Percentiles rank a stretch among this genome's conserved stretches.
phyloP scores from a whole-genome alignment of 2,113 vertebrate species.

The Ifrita kowaldi region DNA sequence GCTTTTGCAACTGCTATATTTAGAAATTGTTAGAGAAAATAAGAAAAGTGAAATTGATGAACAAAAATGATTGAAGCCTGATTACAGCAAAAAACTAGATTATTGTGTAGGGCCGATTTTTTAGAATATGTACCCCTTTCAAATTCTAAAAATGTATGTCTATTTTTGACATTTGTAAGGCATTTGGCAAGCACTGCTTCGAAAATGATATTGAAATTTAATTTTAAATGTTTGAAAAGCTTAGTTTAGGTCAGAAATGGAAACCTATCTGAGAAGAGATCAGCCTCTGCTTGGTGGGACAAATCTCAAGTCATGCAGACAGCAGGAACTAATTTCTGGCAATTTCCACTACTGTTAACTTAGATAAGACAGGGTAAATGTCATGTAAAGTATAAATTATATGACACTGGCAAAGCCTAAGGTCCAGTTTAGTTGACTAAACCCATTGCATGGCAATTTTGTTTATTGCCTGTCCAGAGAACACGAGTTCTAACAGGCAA shows the following conservation, averaged over 20 bases:
- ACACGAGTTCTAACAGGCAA: background rate
- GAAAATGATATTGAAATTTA: background rate
- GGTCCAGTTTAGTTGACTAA: background rate
- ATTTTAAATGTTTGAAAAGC: background rate
- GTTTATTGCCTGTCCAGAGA: background rate
- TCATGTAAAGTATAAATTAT: background rate
- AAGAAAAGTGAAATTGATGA: background rate
- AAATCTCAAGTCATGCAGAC: background rate
- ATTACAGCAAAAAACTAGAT: background rate
- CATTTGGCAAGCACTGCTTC: conserved; percentile 7
- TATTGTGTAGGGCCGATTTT: background rate
- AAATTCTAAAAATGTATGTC: conserved; percentile 14
- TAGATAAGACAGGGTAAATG: background rate
- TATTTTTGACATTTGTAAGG: conserved; percentile 26
- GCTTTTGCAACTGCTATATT: background rate
- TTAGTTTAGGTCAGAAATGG: background rate
- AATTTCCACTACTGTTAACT: background rate
- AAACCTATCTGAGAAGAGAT: background rate
- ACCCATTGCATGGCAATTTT: background rate
- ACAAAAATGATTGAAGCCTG: conserved; percentile 19
- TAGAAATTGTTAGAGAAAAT: conserved; percentile 4
- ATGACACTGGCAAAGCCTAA: background rate
- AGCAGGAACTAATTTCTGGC: background rate
- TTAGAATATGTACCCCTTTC: background rate
- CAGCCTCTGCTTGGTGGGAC: background rate